Evolutionary conservation across 2,113 vertebrate species (phyloP).

Genomic region (Cottus gobio): DNA sequence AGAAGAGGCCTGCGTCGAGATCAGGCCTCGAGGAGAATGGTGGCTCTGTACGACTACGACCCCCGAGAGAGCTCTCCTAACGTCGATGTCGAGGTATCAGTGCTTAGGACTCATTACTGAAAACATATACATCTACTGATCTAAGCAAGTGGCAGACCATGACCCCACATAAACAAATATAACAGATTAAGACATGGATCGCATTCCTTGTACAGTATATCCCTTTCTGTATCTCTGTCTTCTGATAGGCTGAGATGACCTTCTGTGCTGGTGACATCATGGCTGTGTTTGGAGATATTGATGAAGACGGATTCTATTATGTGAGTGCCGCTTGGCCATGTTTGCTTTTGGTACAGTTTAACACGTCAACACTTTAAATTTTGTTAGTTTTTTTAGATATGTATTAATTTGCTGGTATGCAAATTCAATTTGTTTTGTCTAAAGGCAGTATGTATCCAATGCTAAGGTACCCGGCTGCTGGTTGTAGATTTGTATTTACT

Average conservation of each 20-base stretch:
- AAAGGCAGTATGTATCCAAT: background rate
- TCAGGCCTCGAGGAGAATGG: slow-evolving; percentile 86
- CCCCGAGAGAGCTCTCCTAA: slow-evolving; percentile 96
- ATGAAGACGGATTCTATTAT: slow-evolving; percentile 97
- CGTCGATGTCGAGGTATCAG: slow-evolving; percentile 90
- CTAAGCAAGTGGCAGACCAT: background rate
- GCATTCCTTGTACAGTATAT: background rate
- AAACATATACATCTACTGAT: background rate
- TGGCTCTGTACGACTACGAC: slow-evolving; percentile 96
- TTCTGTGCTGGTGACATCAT: slow-evolving; percentile 94
- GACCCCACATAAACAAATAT: background rate
- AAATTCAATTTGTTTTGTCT: background rate
- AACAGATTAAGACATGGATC: background rate
- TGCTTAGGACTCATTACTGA: background rate
- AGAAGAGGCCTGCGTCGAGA: slow-evolving; percentile 76
- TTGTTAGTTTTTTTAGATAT: background rate
- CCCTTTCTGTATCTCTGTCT: slow-evolving; percentile 28
- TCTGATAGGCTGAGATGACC: slow-evolving; percentile 90
- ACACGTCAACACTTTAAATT: too few species aligned
- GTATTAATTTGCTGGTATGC: background rate
- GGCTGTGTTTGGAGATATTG: slow-evolving; percentile 92
- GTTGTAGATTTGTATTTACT: background rate
- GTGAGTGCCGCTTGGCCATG: slow-evolving; percentile 82
- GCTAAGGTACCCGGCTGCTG: background rate
- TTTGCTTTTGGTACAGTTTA: background rate